Conservation (phyloP, 2,888 invertebrate genomes). For the Cyclophora punctaria region DNA sequence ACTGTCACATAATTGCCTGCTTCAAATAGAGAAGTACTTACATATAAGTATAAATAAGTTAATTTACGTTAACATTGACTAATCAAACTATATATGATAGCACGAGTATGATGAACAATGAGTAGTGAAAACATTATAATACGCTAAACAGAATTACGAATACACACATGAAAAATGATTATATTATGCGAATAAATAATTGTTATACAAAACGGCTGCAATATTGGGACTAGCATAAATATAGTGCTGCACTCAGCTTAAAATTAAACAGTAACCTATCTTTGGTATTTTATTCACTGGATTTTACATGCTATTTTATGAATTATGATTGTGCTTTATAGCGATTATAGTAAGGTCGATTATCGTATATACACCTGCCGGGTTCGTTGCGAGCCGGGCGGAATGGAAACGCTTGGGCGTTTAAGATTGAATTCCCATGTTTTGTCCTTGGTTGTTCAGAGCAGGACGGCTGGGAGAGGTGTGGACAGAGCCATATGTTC, state of each 20-base stretch:
- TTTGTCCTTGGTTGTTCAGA: constrained; percentile 50
- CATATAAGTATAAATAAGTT: constrained; percentile 24
- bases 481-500: constrained; percentile 97
- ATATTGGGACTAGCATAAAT: constrained; percentile 61
- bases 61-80: constrained; percentile 32
- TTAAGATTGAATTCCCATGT: constrained; percentile 12
- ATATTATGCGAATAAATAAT: constrained; percentile 50
- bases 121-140: constrained; percentile 38
- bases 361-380: constrained; percentile 31
- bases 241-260: constrained; percentile 40
- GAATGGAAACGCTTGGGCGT: constrained; percentile 4
- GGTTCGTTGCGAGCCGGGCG: constrained; percentile 12
- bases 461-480: constrained; percentile 90
- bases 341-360: constrained; percentile 32
- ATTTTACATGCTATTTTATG: constrained; percentile 45
- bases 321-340: constrained; percentile 39
- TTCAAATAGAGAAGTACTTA: constrained; percentile 30
- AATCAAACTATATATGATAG: constrained; percentile 34
- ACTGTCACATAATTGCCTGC: constrained; percentile 34
- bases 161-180: constrained; percentile 40
- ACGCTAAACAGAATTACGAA: constrained; percentile 28
- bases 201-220: constrained; percentile 46
- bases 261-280: constrained; percentile 45
- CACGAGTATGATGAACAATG: constrained; percentile 38
- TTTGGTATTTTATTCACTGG: constrained; percentile 66